phyloP scores from a whole-genome alignment of 2,797 vertebrate genomes.

The Thripadectes ignobilis region DNA sequence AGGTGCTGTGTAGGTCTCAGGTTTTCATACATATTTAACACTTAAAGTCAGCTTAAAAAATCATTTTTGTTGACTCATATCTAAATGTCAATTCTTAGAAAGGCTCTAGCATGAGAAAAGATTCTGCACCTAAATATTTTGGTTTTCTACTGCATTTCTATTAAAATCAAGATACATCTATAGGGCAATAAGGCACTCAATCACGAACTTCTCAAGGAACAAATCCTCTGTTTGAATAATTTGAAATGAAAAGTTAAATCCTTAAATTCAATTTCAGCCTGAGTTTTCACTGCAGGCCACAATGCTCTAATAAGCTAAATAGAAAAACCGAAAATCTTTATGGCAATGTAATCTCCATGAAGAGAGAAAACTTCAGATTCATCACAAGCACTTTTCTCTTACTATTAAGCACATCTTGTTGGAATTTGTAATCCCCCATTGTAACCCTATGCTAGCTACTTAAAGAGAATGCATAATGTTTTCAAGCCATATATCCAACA shows the following conservation, averaged over 20 bases:
- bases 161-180: not conserved
- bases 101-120: not conserved
- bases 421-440: conserved; percentile 8
- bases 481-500: not conserved
- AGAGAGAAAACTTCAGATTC: not conserved
- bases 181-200: not conserved
- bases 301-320: conserved; percentile 6
- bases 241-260: conserved; percentile 37
- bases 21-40: not conserved
- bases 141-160: conserved; percentile 10
- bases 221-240: conserved; percentile 44
- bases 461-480: not conserved
- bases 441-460: not conserved
- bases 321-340: conserved; percentile 6
- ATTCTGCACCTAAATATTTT: not conserved
- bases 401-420: not conserved
- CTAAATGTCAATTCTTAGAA: not conserved
- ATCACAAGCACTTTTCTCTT: not conserved
- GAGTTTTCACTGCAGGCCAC: conserved; percentile 23
- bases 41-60: not conserved
- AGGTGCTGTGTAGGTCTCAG: not conserved
- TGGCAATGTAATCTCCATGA: not conserved
- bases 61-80: not conserved
- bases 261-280: conserved; percentile 12
- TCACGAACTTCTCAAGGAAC: conserved; percentile 25